These are phyloP conservation scores for Campodea augens DNA, from an alignment of 1,140 invertebrate species.

Conservation along the genomic window DNA sequence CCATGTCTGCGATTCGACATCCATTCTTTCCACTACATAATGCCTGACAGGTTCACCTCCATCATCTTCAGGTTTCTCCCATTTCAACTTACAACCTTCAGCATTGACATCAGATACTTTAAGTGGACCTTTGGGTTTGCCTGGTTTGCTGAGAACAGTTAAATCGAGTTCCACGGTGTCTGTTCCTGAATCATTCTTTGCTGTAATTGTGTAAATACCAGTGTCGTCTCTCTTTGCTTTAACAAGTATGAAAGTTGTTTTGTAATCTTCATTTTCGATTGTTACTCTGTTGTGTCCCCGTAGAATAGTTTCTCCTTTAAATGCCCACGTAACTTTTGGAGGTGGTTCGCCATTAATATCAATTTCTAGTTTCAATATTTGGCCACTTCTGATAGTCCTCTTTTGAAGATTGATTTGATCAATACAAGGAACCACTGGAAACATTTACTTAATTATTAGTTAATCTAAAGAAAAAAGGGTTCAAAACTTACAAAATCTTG, in stretches of 20 bases:
- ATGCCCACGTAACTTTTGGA: conserved; percentile 66
- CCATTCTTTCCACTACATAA: conserved; percentile 89
- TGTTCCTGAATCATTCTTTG: conserved; percentile 80
- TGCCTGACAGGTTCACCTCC: conserved; percentile 83
- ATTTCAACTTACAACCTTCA: conserved; percentile 80
- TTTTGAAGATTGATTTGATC: conserved; percentile 80
- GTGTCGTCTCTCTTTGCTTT: conserved; percentile 63
- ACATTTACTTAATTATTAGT: conserved; percentile 1
- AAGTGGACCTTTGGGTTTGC: conserved; percentile 50
- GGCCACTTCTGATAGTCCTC: conserved; percentile 63
- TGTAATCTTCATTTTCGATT: conserved; percentile 81
- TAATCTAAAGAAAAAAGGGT: not conserved
- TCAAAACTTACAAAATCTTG: conserved; percentile 37
- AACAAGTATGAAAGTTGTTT: conserved; percentile 68
- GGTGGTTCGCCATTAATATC: conserved; percentile 81
- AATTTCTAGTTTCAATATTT: conserved; percentile 69
- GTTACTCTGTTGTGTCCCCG: conserved; percentile 44
- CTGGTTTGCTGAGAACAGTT: conserved; percentile 55
- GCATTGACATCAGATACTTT: conserved; percentile 76
- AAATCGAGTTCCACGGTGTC: conserved; percentile 87
- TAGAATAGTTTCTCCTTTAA: conserved; percentile 40
- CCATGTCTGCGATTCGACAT: conserved; percentile 81
- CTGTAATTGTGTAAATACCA: conserved; percentile 71
- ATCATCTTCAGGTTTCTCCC: conserved; percentile 85
- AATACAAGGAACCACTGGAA: conserved; percentile 73